Base-by-base conservation (phyloP, 2,113 vertebrate species). In the Pollachius pollachius region DNA sequence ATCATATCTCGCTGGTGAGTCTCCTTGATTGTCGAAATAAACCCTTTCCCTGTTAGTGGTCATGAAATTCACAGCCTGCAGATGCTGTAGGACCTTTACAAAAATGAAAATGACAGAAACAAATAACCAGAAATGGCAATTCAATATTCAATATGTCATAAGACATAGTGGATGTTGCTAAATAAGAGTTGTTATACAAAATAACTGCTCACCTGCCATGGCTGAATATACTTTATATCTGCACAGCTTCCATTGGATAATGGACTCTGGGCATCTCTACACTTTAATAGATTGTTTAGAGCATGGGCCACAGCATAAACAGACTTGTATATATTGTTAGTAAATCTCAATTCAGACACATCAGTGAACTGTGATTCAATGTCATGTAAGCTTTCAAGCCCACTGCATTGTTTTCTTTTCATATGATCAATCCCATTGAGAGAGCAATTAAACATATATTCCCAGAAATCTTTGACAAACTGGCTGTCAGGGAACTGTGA, bases 391-490 rank as follows among this genome's bases (percentile, higher is more conserved):
- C 88, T 85, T 74, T 94, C 91, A 2, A 30, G 75, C 2, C 90
- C 90, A 4, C 72, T 88, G 71, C 91, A 94, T 1, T 48, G 75
- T 63, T 67, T 76, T 65, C 21, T 80, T 6, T 71, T 25, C 52
- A 19, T 62, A 1, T 73, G 67, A 25, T 17, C 13, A 5, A 52
- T 68, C 52, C 4, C 5, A 52, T 58, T 82, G 41, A 92, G 71
- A 41, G 84, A 79, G 52, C 92, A 93, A 73, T 90, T 70, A 61
- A 94, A 94, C 3, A 81, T 71, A 1, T 69, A 65, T 72, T 93
- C 91, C 93, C 92, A 94, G 76, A 93, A 92, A 37, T 92, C 88
- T 69, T 67, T 84, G 27, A 92, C 67, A 77, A 93, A 91, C 41
- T n/a, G 60, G 71, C 92, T 92, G 41, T 84, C 52, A 0, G 91